Evolutionary conservation across 2,797 vertebrate genomes (phyloP).

Genomic region (Emydoidea blandingii): DNA sequence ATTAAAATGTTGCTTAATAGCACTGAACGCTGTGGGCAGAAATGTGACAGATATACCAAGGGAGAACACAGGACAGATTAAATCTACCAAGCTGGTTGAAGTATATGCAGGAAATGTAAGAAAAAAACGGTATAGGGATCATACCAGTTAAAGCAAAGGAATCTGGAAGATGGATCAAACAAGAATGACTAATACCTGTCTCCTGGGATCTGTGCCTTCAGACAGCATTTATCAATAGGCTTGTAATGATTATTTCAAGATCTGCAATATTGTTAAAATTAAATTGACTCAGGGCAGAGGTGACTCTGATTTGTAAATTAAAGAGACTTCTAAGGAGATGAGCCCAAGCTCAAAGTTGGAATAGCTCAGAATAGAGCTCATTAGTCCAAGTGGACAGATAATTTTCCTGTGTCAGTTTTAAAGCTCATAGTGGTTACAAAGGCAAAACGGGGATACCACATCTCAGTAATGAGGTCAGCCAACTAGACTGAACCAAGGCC

Average conservation of each 20-base stretch:
- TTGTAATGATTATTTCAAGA: not conserved
- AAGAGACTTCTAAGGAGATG: not conserved
- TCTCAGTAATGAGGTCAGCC: not conserved
- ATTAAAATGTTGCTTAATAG: not conserved
- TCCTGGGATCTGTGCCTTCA: not conserved
- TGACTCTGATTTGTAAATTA: not conserved
- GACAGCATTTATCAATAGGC: not conserved
- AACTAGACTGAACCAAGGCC: not conserved
- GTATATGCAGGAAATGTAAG: not conserved
- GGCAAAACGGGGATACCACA: not conserved
- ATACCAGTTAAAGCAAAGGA: not conserved
- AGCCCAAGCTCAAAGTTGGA: not conserved
- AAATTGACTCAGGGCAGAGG: not conserved
- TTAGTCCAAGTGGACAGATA: not conserved
- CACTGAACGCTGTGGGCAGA: not conserved
- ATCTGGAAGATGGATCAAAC: not conserved
- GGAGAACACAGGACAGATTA: not conserved
- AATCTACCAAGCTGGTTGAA: not conserved
- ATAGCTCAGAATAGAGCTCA: not conserved
- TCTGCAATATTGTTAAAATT: not conserved
- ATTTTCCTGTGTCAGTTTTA: not conserved
- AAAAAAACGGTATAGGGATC: not conserved
- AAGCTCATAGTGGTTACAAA: not conserved
- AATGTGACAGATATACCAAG: not conserved
- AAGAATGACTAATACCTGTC: not conserved